phyloP scores from a whole-genome alignment of 2,113 vertebrate genomes.

The Melanerpes aurifrons region DNA sequence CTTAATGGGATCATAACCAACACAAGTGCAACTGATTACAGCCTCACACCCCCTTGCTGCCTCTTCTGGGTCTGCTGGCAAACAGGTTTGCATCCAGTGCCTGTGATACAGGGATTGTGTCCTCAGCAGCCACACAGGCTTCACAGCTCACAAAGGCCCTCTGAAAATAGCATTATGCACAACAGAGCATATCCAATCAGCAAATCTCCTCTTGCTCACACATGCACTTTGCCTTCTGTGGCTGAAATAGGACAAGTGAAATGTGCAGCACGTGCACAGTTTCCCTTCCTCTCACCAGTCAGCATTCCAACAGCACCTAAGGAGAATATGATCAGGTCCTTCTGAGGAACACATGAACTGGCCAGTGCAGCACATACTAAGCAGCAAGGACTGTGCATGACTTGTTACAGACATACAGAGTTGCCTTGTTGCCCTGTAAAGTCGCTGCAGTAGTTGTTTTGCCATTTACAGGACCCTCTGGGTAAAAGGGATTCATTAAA shows the following conservation, averaged over 20 bases:
- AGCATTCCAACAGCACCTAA: not conserved
- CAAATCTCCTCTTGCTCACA: not conserved
- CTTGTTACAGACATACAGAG: not conserved
- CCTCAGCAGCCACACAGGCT: not conserved
- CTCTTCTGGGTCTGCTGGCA: not conserved
- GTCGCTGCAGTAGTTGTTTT: constrained; percentile 14
- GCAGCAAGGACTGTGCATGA: not conserved
- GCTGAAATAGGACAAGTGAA: not conserved
- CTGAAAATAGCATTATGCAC: not conserved
- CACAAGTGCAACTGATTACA: not conserved
- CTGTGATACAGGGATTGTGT: not conserved
- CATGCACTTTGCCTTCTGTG: accelerated
- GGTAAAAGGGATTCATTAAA: constrained; percentile 40
- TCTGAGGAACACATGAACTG: not conserved
- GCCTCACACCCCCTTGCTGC: not conserved
- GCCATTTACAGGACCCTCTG: not conserved
- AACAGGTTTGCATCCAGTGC: not conserved
- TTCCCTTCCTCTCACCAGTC: not conserved
- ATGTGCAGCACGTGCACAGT: accelerated
- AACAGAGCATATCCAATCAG: not conserved
- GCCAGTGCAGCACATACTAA: not conserved
- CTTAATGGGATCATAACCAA: not conserved
- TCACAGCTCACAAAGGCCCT: not conserved
- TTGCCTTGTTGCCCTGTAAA: not conserved
- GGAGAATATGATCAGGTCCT: not conserved